Percentiles rank a stretch among this genome's conserved stretches.
These are phyloP conservation scores for Loriculus beryllinus DNA, from an alignment of 2,797 vertebrate genomes.

Conservation along the genomic window DNA sequence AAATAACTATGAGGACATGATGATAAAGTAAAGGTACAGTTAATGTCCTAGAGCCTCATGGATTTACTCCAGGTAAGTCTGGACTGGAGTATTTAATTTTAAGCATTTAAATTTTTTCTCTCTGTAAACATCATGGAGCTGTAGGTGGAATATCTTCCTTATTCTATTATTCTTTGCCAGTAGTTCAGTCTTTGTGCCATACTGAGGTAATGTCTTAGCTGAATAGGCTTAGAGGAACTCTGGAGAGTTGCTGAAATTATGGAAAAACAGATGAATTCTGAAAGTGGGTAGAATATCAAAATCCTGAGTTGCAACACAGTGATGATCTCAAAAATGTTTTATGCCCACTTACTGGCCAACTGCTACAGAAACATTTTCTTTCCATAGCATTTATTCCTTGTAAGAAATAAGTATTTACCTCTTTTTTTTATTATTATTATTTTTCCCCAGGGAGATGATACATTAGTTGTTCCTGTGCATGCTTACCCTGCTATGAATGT, in stretches of 20 bases:
- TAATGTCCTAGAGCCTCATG: neutral
- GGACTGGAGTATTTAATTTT: neutral
- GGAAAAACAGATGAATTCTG: neutral
- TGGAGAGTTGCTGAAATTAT: neutral
- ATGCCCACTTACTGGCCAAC: neutral
- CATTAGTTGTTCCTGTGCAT: slow-evolving; percentile 87
- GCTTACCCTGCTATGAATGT: slow-evolving; percentile 87
- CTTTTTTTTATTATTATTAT: neutral
- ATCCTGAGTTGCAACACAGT: neutral
- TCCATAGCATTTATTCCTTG: neutral
- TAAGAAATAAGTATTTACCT: neutral
- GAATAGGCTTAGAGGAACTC: neutral
- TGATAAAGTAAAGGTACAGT: neutral
- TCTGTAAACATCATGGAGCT: neutral
- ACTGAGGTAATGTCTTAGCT: neutral
- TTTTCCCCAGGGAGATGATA: slow-evolving; percentile 79
- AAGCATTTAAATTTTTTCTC: neutral
- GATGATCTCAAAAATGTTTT: neutral
- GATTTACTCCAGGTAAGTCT: neutral
- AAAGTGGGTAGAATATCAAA: neutral
- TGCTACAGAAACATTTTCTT: neutral
- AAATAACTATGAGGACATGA: neutral
- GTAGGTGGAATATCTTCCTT: neutral
- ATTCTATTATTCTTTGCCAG: neutral
- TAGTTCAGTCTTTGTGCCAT: neutral